phyloP scores from a whole-genome alignment of 2,888 invertebrate genomes.

The Clusia tigrina region DNA sequence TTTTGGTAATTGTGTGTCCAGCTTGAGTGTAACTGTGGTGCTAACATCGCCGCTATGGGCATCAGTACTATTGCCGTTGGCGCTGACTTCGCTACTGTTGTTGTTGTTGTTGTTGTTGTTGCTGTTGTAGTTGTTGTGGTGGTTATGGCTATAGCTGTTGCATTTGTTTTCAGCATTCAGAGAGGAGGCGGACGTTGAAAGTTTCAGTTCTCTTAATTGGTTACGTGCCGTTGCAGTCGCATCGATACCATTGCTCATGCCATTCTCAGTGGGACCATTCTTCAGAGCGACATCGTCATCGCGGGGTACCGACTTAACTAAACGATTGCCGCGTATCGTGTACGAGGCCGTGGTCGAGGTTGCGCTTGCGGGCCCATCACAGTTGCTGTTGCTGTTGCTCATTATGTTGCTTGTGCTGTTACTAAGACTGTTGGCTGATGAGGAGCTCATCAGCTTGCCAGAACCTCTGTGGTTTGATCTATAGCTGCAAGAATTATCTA shows the following conservation, averaged over 20 bases:
- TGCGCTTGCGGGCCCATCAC: slow-evolving; percentile 56
- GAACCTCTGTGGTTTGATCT: slow-evolving; percentile 30
- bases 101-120: slow-evolving; percentile 27
- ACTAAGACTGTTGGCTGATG: slow-evolving; percentile 36
- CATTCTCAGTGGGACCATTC: slow-evolving; percentile 25
- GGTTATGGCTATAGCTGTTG: slow-evolving; percentile 42
- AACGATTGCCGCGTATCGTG: slow-evolving; percentile 51
- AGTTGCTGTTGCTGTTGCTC: slow-evolving; percentile 49
- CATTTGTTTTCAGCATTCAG: slow-evolving; percentile 3
- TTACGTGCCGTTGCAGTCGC: slow-evolving; percentile 22
- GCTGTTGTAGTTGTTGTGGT: slow-evolving; percentile 39
- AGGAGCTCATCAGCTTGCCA: slow-evolving; percentile 33
- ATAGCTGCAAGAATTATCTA: slow-evolving; percentile 3
- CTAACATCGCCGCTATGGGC: slow-evolving; percentile 37
- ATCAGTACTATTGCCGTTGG: slow-evolving; percentile 9
- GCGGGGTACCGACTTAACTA: slow-evolving; percentile 24
- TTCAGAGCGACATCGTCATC: slow-evolving; percentile 27
- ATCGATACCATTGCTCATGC: slow-evolving; percentile 34
- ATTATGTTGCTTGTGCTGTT: slow-evolving; percentile 48
- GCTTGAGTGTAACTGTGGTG: slow-evolving; percentile 41
- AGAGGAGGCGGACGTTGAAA: slow-evolving; percentile 24
- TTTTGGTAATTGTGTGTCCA: slow-evolving; percentile 32
- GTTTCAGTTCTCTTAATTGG: slow-evolving; percentile 31
- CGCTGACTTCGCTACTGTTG: slow-evolving; percentile 6
- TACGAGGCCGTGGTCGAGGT: slow-evolving; percentile 47